Conservation (phyloP, 1,140 invertebrate genomes). For the Frieseomelitta varia region DNA sequence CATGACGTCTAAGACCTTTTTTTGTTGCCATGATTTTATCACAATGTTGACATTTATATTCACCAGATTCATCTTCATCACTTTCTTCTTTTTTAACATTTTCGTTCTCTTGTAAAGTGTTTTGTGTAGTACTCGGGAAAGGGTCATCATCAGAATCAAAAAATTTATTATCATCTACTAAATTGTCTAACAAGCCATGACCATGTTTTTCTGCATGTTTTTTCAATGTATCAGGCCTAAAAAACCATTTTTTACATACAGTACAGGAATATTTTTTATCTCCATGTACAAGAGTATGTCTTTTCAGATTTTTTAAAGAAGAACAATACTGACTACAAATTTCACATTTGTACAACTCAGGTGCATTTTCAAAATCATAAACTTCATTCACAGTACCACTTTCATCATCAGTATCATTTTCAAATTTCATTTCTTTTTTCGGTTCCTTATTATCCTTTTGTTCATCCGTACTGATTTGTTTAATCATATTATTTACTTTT, state of each 20-base stretch:
- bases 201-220: conserved; percentile 78
- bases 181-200: conserved; percentile 76
- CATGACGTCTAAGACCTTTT: conserved; percentile 78
- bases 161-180: conserved; percentile 74
- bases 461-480: conserved; percentile 64
- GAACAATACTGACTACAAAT: conserved; percentile 79
- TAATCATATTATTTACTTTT: conserved; percentile 67
- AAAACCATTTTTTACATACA: conserved; percentile 81
- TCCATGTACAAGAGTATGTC: conserved; percentile 77
- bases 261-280: conserved; percentile 81
- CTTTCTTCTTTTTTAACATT: conserved; percentile 73
- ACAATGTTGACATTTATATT: conserved; percentile 78
- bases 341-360: conserved; percentile 78
- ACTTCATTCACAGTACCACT: conserved; percentile 60
- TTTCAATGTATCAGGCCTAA: conserved; percentile 79
- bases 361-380: conserved; percentile 74
- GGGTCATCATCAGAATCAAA: conserved; percentile 71
- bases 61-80: conserved; percentile 72
- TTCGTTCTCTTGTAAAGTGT: conserved; percentile 65
- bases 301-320: conserved; percentile 77
- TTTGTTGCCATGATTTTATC: conserved; percentile 79
- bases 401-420: conserved; percentile 71
- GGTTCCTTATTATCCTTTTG: conserved; percentile 46
- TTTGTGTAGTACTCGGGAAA: conserved; percentile 60
- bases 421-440: conserved; percentile 64